A percentile compares a stretch with the other conserved stretches of the same genome.
phyloP scores from a whole-genome alignment of 2,113 vertebrate species.

The Pica pica region DNA sequence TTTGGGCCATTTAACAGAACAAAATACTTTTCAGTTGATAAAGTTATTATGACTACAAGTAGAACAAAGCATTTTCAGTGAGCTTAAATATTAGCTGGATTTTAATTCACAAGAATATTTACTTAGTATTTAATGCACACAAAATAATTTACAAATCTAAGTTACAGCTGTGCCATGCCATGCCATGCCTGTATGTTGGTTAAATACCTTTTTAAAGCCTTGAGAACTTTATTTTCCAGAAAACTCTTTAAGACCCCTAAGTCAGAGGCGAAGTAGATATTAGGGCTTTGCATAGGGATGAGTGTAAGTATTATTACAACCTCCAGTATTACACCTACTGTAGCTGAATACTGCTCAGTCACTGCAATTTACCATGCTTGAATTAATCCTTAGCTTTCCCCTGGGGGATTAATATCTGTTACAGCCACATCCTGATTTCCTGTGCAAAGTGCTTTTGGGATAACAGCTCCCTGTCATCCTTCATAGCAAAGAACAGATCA shows the following conservation, averaged over 20 bases:
- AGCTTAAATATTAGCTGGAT: background rate
- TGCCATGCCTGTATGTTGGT: background rate
- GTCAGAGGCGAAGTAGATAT: background rate
- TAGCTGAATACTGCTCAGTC: background rate
- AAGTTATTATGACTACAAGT: background rate
- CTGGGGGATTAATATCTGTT: constrained; percentile 49
- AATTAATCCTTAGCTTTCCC: constrained; percentile 11
- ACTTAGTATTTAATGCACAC: background rate
- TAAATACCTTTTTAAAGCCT: background rate
- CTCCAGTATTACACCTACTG: background rate
- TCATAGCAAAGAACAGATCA: constrained; percentile 8
- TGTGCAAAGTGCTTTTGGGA: constrained; percentile 58
- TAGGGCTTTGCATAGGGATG: background rate
- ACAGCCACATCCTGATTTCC: constrained; percentile 46
- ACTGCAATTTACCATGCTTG: background rate
- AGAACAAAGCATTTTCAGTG: background rate
- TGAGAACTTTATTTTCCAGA: background rate
- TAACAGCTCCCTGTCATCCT: constrained; percentile 37
- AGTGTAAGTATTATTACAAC: background rate
- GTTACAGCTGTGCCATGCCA: background rate
- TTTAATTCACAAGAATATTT: background rate
- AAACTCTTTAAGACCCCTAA: background rate
- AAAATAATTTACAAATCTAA: background rate
- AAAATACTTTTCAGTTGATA: background rate
- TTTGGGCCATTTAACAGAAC: background rate